Conservation (phyloP, 2,888 invertebrate species). For the Cistogaster globosa region DNA sequence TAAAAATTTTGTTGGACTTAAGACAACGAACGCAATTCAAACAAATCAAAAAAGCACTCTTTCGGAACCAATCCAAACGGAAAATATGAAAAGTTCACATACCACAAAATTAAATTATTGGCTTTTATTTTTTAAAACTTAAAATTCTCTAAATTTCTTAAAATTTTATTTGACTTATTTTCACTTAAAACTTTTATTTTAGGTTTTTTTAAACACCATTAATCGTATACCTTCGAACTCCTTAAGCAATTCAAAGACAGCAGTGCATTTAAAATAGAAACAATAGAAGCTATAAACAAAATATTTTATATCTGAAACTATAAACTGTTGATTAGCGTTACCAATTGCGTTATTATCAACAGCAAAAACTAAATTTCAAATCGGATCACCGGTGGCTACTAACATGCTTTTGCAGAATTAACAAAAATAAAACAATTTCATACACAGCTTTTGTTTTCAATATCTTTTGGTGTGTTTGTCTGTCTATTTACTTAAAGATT, state of each 20-base stretch:
- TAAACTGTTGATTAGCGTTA: constrained; percentile 72
- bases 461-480: constrained; percentile 7
- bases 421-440: background rate
- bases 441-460: constrained; percentile 8
- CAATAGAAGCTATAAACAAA: constrained; percentile 12
- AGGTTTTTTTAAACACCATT: constrained; percentile 44
- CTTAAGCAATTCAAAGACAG: constrained; percentile 43
- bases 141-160: too few relatives aligned
- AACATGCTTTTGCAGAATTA: constrained; percentile 58
- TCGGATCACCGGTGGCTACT: constrained; percentile 69
- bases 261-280: constrained; percentile 14
- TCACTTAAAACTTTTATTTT: constrained; percentile 38
- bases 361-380: constrained; percentile 53
- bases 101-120: background rate
- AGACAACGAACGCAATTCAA: too few relatives aligned
- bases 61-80: too few relatives aligned
- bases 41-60: too few relatives aligned
- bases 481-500: background rate
- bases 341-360: constrained; percentile 70
- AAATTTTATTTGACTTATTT: background rate
- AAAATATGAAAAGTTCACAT: background rate
- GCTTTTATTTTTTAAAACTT: too few relatives aligned
- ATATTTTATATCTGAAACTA: constrained; percentile 58
- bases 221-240: constrained; percentile 14
- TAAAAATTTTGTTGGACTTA: too few relatives aligned